These are phyloP conservation scores for Acinonyx jubatus DNA, from an alignment of 2,113 vertebrate species.

Conservation along the genomic window DNA sequence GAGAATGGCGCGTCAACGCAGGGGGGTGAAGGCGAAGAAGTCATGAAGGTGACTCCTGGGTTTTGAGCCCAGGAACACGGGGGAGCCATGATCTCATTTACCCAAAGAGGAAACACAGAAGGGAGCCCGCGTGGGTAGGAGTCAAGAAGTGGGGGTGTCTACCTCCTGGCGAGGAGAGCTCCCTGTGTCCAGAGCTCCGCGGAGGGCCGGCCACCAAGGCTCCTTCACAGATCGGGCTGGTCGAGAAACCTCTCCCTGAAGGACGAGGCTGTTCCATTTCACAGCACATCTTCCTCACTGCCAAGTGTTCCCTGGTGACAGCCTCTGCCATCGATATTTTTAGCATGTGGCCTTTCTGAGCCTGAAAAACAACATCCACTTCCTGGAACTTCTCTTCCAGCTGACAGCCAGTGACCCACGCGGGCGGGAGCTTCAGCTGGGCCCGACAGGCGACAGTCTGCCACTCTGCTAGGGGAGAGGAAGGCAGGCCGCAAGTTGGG, in stretches of 20 bases:
- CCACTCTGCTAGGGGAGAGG: background rate
- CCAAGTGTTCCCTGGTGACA: background rate
- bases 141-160: background rate
- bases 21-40: background rate
- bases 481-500: background rate
- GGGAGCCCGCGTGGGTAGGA: background rate
- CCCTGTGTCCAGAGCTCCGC: background rate
- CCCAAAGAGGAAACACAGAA: background rate
- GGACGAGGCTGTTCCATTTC: background rate
- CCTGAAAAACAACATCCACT: background rate
- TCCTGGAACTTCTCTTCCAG: background rate
- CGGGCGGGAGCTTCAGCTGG: background rate
- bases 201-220: too few relatives aligned
- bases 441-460: background rate
- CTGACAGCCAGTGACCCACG: background rate
- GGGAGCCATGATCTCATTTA: background rate
- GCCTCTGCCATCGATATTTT: constrained; percentile 36
- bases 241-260: background rate
- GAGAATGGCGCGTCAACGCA: background rate
- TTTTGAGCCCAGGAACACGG: background rate
- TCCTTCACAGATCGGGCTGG: background rate
- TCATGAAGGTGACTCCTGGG: background rate
- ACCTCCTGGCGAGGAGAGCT: background rate
- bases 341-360: constrained; percentile 17
- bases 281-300: background rate